Evolutionary conservation across 2,888 invertebrate genomes (phyloP), one percentile per base, ranked within the genome.

Genomic region (Altica lythri): DNA sequence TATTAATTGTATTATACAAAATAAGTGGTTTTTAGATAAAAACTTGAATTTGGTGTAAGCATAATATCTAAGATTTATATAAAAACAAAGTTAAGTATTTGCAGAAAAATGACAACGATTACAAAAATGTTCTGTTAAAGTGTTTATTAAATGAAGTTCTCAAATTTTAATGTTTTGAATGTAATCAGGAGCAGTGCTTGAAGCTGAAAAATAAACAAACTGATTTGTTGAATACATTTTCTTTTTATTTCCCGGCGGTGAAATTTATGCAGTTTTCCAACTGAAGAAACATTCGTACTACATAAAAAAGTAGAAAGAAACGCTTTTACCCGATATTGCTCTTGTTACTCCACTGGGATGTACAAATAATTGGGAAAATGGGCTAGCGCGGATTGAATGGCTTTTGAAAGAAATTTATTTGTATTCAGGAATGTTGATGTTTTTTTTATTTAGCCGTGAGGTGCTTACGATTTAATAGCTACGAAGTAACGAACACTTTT

Each of bases 201-300:
- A 27, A 22, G 35, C 37, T 37, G 44, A 32, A 17, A 52, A 58
- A 52, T 52, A 48, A 58, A 45, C 52, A 19, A 50, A 50, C 53
- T 48, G 54, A 55, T 58, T 58, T 55, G 54, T 54, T 54, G 57
- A 54, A 59, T 55, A 55, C 49, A 50, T 55, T 59, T 40, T 29
- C 40, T 49, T 3, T 42, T 49, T 44, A 55, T 59, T 55, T 59
- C 54, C 59, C 53, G 42, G 37, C 40, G 52, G 54, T 56, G 35
- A 44, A 59, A 59, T 59, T 59, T 53, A 57, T 56, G 59, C 52
- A 56, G 56, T 55, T 56, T 54, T 57, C 52, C 58, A 44, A 55
- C 54, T 53, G 58, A 49, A 54, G 52, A 49, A 54, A 47, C 57
- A 49, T 52, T 58, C 51, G 45, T 48, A 44, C 47, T 6, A 43